phyloP scores from a whole-genome alignment of 2,888 invertebrate species.

The Xylota segnis region DNA sequence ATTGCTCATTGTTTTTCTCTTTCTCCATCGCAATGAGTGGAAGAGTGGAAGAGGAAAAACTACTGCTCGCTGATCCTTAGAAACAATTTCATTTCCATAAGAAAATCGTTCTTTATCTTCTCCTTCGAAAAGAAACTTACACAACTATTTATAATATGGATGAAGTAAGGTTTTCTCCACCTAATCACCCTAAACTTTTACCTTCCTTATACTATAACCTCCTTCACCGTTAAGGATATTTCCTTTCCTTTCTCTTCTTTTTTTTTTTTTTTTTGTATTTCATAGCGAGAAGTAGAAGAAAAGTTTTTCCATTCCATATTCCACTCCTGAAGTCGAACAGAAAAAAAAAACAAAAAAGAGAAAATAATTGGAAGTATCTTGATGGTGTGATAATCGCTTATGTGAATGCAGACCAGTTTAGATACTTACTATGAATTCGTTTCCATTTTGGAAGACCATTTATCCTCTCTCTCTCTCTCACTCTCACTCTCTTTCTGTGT shows the following conservation, averaged over 20 bases:
- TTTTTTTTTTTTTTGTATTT: background rate
- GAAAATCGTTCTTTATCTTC: constrained; percentile 44
- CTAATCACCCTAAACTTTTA: constrained; percentile 34
- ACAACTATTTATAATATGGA: constrained; percentile 61
- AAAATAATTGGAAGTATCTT: constrained; percentile 57
- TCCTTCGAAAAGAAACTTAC: constrained; percentile 37
- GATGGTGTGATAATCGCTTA: constrained; percentile 72
- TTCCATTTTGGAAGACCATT: constrained; percentile 65
- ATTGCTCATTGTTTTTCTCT: background rate
- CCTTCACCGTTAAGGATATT: constrained; percentile 12
- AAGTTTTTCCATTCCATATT: constrained; percentile 45
- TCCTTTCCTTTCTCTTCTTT: background rate
- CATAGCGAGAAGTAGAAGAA: constrained; percentile 3
- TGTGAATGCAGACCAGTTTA: constrained; percentile 57
- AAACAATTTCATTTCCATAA: constrained; percentile 68
- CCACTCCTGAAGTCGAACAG: constrained; percentile 8
- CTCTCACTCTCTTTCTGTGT: constrained; percentile 7
- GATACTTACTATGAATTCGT: constrained; percentile 56
- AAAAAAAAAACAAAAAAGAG: constrained; percentile 46
- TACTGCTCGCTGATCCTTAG: constrained; percentile 14
- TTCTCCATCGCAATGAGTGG: background rate
- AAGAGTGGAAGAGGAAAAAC: background rate
- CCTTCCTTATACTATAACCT: constrained; percentile 29
- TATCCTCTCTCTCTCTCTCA: constrained; percentile 37
- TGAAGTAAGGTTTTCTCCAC: constrained; percentile 57